These are phyloP conservation scores for Capromys pilorides DNA, from an alignment of 2,797 vertebrate genomes.

Conservation along the genomic window DNA sequence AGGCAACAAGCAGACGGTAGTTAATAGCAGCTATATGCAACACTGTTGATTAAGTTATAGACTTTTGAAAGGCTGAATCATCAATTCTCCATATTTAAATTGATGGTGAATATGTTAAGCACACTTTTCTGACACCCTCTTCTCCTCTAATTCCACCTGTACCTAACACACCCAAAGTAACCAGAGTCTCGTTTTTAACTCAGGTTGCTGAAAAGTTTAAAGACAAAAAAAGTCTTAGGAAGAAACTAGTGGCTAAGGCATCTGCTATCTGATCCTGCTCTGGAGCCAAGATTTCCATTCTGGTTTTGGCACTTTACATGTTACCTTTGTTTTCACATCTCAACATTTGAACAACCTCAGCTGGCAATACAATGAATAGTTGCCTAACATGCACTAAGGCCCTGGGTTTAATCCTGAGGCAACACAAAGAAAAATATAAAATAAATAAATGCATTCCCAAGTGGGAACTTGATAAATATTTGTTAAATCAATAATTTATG, in stretches of 20 bases:
- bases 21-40: neutral
- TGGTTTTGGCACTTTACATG: neutral
- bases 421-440: neutral
- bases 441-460: neutral
- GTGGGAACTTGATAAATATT: neutral
- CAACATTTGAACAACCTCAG: neutral
- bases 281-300: constrained; percentile 15
- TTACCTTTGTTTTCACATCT: constrained; percentile 34
- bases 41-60: neutral
- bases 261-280: neutral
- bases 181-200: neutral
- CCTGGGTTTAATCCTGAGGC: neutral
- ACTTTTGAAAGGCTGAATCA: neutral
- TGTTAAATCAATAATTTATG: neutral
- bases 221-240: neutral
- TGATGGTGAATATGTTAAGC: neutral
- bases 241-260: neutral
- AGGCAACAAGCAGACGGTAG: constrained; percentile 67
- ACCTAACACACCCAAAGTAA: neutral
- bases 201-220: neutral
- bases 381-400: neutral
- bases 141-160: neutral
- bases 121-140: neutral
- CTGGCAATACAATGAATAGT: neutral
- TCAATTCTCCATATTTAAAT: neutral